phyloP scores from a whole-genome alignment of 2,113 vertebrate genomes.

The Thymallus thymallus region DNA sequence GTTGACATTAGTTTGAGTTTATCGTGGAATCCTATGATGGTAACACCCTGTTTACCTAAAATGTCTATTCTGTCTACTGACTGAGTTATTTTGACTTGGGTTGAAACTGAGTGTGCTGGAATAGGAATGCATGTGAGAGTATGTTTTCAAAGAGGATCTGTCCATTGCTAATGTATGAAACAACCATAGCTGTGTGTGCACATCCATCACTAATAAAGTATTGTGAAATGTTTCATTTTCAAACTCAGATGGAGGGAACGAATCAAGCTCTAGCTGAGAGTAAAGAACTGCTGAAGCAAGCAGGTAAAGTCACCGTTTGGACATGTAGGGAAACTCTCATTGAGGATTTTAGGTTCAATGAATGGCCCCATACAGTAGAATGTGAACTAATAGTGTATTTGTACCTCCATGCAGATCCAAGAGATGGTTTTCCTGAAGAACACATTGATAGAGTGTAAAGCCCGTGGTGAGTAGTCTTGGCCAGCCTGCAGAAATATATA shows the following conservation, averaged over 20 bases:
- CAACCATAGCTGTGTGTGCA: too few species aligned
- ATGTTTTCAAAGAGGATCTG: neutral
- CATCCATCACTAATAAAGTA: neutral
- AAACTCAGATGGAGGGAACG: conserved; percentile 80
- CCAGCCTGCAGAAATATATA: too few species aligned
- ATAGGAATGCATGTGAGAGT: neutral
- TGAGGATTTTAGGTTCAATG: too few species aligned
- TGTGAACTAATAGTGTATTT: neutral
- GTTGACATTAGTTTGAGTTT: neutral
- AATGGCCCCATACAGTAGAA: too few species aligned
- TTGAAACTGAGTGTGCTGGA: neutral
- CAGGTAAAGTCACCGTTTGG: conserved; percentile 72
- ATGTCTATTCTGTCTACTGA: neutral
- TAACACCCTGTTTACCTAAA: neutral
- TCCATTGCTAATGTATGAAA: neutral
- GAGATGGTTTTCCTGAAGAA: conserved; percentile 96
- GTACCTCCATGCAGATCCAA: conserved; percentile 70
- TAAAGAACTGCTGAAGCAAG: conserved; percentile 85
- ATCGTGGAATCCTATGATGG: conserved; percentile 1
- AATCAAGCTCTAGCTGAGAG: conserved; percentile 88
- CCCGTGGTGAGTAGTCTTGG: conserved; percentile 83
- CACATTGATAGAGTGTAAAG: conserved; percentile 95
- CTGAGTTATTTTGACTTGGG: neutral
- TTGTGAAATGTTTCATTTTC: conserved; percentile 4
- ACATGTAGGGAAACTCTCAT: too few species aligned